Percentiles rank a stretch among this genome's conserved stretches.
Evolutionary conservation across 92 coral and sea anemone genomes (phyloP).

Genomic region (Scolanthus callimorphus): DNA sequence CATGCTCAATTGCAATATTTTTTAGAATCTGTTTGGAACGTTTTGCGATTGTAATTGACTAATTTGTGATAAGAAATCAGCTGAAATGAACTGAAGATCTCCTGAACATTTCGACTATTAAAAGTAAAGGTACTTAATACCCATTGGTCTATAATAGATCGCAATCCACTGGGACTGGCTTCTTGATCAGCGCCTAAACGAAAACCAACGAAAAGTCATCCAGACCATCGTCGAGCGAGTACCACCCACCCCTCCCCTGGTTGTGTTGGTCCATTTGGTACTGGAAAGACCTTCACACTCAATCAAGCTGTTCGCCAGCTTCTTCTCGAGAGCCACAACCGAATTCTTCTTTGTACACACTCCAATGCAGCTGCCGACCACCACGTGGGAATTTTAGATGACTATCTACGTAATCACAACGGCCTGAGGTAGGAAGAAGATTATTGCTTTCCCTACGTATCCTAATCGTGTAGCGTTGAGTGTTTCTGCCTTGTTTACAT

Average conservation of each 20-base stretch:
- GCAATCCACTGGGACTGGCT: constrained; percentile 32
- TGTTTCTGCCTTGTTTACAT: too few relatives aligned
- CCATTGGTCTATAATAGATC: not conserved
- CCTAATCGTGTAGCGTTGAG: too few relatives aligned
- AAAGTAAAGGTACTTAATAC: not conserved
- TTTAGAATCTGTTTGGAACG: too few relatives aligned
- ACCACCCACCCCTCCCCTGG: constrained; percentile 70
- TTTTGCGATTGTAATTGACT: too few relatives aligned
- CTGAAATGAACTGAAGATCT: too few relatives aligned
- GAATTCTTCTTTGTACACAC: constrained; percentile 88
- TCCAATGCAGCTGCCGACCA: constrained; percentile 93
- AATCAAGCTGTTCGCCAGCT: constrained; percentile 73
- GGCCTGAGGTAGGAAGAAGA: constrained; percentile 35
- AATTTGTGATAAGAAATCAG: too few relatives aligned
- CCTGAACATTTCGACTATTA: too few relatives aligned
- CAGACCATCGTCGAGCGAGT: constrained; percentile 29
- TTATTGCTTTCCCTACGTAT: too few relatives aligned
- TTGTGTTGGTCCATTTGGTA: constrained; percentile 97
- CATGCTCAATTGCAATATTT: too few relatives aligned
- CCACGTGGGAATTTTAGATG: constrained; percentile 69
- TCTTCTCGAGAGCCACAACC: constrained; percentile 44
- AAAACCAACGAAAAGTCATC: constrained; percentile 49
- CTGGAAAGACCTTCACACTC: constrained; percentile 90
- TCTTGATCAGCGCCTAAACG: constrained; percentile 54
- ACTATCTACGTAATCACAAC: constrained; percentile 31